Evolutionary conservation across 2,113 vertebrate species (phyloP), one percentile per base, ranked within the genome.

Genomic region (Poeciliopsis turrubarensis): DNA sequence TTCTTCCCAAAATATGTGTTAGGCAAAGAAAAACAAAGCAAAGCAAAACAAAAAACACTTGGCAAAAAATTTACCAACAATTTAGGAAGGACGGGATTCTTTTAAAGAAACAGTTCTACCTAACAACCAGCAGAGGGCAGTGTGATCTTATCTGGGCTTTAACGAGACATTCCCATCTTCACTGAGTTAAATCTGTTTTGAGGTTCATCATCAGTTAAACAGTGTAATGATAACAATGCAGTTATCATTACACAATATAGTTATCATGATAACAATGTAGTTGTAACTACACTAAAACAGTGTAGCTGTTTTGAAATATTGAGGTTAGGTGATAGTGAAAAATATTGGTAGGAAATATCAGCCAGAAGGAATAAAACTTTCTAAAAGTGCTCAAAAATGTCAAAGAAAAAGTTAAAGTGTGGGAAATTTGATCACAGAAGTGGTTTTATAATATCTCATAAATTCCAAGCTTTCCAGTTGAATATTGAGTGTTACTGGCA

Each of bases 111-210:
- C 39, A 60, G n/a, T 6, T 11, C 17, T 11, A 0, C 13, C 5
- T 47, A 0, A 5, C 0, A 13, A 27, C 78, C 89, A 88, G 73
- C 78, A 83, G 87, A 63, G 81, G 84, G 79, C 78, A 79, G 72
- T 65, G 41, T 77, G 34, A 30, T 7, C 8, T 47, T 65, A 74
- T 8, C 64, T 5, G 22, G 7, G 51, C 51, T 57, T n/a, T n/a
- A n/a, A 17, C 51, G 2, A 25, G 25, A 9, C 51, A 25, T n/a
- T 6, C 2, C 3, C 5, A 11, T 57, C 51, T 57, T 57, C 51
- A 57, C 25, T 67, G 37, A 63, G 13, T 31, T 15, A 47, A 9
- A 26, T 14, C 30, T 5, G 5, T 39, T 39, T 26, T 65, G 34
- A 65, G 25, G 10, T 19, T 5, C 5, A 5, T 25, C 51, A 25